A percentile compares a stretch with the other conserved stretches of the same genome.
These are phyloP conservation scores for Symphodus melops DNA, from an alignment of 2,113 vertebrate genomes.

Conservation along the genomic window DNA sequence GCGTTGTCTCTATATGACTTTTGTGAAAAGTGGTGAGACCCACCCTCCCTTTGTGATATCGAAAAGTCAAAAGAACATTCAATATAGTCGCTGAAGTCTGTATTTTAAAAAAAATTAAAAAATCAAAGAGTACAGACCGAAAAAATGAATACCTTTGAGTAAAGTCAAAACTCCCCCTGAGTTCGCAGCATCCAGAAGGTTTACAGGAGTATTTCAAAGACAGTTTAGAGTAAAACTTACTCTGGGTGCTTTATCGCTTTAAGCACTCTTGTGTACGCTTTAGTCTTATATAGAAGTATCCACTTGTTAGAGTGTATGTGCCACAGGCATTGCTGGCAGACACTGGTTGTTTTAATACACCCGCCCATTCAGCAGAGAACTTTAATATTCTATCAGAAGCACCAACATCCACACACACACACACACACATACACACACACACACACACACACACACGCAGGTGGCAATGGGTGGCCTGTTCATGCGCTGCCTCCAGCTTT, in stretches of 20 bases:
- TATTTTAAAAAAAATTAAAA: too few relatives aligned
- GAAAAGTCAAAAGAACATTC: background rate
- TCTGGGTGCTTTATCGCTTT: constrained; percentile 21
- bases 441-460: constrained; percentile 6
- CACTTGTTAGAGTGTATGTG: constrained; percentile 6
- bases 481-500: constrained; percentile 39
- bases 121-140: too few relatives aligned
- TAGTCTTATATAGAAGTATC: constrained; percentile 34
- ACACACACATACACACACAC: background rate
- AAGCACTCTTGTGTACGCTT: constrained; percentile 21
- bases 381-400: constrained; percentile 52
- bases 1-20: too few relatives aligned
- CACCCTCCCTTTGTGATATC: too few relatives aligned
- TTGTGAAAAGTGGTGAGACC: too few relatives aligned
- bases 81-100: background rate
- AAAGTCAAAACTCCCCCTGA: too few relatives aligned
- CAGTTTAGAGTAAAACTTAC: constrained; percentile 25
- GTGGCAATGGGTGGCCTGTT: constrained; percentile 34
- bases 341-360: constrained; percentile 46
- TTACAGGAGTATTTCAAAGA: constrained; percentile 42
- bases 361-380: constrained; percentile 41
- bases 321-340: constrained; percentile 51
- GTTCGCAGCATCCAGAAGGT: too few relatives aligned
- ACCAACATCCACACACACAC: constrained; percentile 18
- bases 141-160: too few relatives aligned